Percentiles rank a stretch among this genome's conserved stretches.
Evolutionary conservation across 2,888 invertebrate species (phyloP).

Genomic region (Chorisops tibialis): DNA sequence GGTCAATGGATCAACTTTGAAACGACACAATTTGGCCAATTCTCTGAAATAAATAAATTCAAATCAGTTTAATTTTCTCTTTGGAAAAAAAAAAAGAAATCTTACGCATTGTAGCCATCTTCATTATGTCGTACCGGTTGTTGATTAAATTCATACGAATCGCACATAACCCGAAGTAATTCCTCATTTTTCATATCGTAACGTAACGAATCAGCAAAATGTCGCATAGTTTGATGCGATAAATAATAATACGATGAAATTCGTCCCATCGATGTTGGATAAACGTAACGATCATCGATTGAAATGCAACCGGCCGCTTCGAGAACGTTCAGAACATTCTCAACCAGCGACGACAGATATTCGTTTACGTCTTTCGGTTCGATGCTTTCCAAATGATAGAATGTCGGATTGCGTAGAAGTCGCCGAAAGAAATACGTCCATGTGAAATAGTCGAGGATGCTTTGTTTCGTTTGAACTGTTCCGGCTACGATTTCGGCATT

Average conservation of each 20-base stretch:
- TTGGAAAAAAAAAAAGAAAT: not conserved
- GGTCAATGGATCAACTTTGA: constrained; percentile 67
- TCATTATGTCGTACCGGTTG: constrained; percentile 98
- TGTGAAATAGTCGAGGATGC: constrained; percentile 93
- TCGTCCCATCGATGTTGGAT: constrained; percentile 77
- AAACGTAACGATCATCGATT: constrained; percentile 57
- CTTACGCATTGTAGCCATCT: constrained; percentile 83
- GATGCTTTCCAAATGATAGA: constrained; percentile 74
- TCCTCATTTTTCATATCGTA: constrained; percentile 65
- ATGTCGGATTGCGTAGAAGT: constrained; percentile 86
- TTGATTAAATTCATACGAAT: constrained; percentile 86
- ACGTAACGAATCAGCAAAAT: constrained; percentile 70
- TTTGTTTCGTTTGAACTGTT: constrained; percentile 87
- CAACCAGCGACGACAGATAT: constrained; percentile 79
- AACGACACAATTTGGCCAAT: constrained; percentile 71
- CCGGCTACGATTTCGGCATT: constrained; percentile 97
- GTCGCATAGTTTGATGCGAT: constrained; percentile 84
- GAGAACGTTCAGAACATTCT: constrained; percentile 71
- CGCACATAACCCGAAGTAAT: constrained; percentile 73
- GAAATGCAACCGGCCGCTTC: constrained; percentile 74
- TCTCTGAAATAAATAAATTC: constrained; percentile 59
- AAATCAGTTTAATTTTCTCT: not conserved
- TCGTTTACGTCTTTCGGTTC: constrained; percentile 67
- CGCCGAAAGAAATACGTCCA: constrained; percentile 98
- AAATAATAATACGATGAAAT: constrained; percentile 97